A percentile compares a stretch with the other conserved stretches of the same genome.
phyloP scores from a whole-genome alignment of 2,113 vertebrate species.

The Sialia sialis region DNA sequence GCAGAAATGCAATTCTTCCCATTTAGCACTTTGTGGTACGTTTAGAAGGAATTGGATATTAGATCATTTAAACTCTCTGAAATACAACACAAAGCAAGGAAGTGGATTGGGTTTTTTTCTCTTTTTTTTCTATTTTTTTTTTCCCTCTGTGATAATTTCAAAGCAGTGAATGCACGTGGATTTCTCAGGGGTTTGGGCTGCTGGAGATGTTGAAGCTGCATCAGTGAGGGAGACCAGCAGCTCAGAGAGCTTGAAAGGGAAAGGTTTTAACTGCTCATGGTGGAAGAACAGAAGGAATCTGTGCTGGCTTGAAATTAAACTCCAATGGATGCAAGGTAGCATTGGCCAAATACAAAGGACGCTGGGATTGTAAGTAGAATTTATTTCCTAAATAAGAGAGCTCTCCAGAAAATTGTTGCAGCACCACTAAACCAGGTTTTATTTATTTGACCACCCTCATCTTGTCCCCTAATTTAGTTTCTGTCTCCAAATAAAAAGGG shows the following conservation, averaged over 20 bases:
- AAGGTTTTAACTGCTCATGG: not conserved
- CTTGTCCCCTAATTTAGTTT: not conserved
- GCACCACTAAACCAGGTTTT: not conserved
- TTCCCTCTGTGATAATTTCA: conserved; percentile 13
- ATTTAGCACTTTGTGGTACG: conserved; percentile 84
- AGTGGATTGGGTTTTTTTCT: not conserved
- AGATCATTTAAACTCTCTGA: conserved; percentile 79
- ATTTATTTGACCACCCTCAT: not conserved
- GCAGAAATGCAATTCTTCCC: conserved; percentile 83
- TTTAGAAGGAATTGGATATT: conserved; percentile 79
- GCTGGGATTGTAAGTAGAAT: conserved; percentile 42
- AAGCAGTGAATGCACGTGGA: not conserved
- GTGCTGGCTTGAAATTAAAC: not conserved
- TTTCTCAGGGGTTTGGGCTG: conserved; percentile 26
- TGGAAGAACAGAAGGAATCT: not conserved
- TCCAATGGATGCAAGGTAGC: not conserved
- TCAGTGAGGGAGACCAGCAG: not conserved
- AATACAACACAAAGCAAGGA: conserved; percentile 75
- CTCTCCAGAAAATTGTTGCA: not conserved
- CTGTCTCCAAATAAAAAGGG: not conserved
- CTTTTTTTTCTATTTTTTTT: not conserved
- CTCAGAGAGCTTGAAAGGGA: not conserved
- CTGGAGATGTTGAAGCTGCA: not conserved
- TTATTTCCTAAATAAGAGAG: not conserved
- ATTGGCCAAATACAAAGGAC: not conserved